Evolutionary conservation across 2,797 vertebrate species (phyloP), one percentile per base, ranked within the genome.

Genomic region (Coranthus polyacanthus): DNA sequence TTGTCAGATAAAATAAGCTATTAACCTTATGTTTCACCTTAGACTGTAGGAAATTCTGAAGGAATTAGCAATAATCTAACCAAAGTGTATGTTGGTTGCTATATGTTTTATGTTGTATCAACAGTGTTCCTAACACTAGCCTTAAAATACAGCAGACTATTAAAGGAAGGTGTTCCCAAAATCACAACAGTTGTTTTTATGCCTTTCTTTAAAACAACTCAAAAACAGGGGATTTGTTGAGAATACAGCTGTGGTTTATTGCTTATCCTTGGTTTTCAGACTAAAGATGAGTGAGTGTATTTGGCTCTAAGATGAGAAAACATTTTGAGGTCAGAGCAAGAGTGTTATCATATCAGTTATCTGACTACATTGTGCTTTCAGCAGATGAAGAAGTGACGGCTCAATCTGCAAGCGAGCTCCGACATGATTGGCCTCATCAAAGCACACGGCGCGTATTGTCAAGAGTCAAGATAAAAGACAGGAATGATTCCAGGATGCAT

Each of bases 401-500:
- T 89, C 74, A 78, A 72, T 87, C 84, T 61, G 72, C 41, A 0
- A 10, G 26, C 26, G 1, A 56, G 50, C 58, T 34, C 46, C 5
- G 47, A 53, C 60, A 5, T 36, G 0, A 63, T 46, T 56, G 18
- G 55, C 46, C 70, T 71, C 73, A 66, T 69, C 74, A 34, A 18
- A 60, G 49, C 4, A 0, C 29, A 42, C 17, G 2, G 15, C 15
- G 44, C 24, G 26, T 20, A 50, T 78, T 76, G 79, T 78, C 54
- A 37, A 55, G 68, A 58, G 53, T 37, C n/a, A 21, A 71, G 72
- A 85, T 79, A 62, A 79, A 83, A 70, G 58, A 39, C 63, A 36
- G 68, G 21, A 68, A 52, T 39, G 49, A 61, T 67, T 68, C 58
- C 24, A 3, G 41, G 43, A 55, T 11, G 26, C 34, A 24, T 78